Percentiles rank a stretch among this genome's conserved stretches.
phyloP scores from a whole-genome alignment of 2,797 vertebrate genomes.

The Miichthys miiuy region DNA sequence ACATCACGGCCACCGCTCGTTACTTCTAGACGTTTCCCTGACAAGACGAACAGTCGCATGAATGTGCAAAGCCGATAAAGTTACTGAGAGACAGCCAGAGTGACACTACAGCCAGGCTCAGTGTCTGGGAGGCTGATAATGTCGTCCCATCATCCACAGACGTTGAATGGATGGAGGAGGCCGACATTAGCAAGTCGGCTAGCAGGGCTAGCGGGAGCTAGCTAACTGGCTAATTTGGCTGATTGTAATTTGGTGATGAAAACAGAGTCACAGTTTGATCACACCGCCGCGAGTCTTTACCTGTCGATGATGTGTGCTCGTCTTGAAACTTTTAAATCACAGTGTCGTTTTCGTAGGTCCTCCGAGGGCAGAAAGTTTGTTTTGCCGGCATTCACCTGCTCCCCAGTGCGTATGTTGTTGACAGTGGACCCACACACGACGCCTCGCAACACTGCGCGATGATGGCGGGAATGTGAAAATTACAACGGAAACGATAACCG shows the following conservation, averaged over 20 bases:
- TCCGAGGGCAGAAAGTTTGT: conserved; percentile 56
- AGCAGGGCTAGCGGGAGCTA: conserved; percentile 68
- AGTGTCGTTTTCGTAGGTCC: conserved; percentile 23
- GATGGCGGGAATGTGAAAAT: conserved; percentile 89
- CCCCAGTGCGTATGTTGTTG: conserved; percentile 75
- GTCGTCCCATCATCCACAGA: conserved; percentile 45
- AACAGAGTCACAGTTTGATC: conserved; percentile 20
- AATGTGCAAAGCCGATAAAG: neutral
- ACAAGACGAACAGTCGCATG: neutral
- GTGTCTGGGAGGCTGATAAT: conserved; percentile 25
- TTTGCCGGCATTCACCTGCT: conserved; percentile 83
- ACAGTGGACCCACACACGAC: conserved; percentile 74
- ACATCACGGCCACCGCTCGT: neutral
- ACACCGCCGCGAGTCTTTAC: conserved; percentile 50
- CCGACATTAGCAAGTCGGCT: conserved; percentile 76
- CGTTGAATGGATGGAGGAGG: conserved; percentile 78
- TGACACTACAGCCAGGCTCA: neutral
- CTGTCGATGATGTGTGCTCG: conserved; percentile 42
- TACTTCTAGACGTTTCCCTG: neutral
- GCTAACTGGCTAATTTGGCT: conserved; percentile 78
- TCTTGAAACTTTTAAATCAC: conserved; percentile 35
- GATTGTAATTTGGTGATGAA: conserved; percentile 71
- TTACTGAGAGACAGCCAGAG: neutral
- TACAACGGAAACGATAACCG: conserved; percentile 79
- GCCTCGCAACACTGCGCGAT: conserved; percentile 74